Base-by-base conservation (phyloP, 2,113 vertebrate species). In the Gopherus flavomarginatus region DNA sequence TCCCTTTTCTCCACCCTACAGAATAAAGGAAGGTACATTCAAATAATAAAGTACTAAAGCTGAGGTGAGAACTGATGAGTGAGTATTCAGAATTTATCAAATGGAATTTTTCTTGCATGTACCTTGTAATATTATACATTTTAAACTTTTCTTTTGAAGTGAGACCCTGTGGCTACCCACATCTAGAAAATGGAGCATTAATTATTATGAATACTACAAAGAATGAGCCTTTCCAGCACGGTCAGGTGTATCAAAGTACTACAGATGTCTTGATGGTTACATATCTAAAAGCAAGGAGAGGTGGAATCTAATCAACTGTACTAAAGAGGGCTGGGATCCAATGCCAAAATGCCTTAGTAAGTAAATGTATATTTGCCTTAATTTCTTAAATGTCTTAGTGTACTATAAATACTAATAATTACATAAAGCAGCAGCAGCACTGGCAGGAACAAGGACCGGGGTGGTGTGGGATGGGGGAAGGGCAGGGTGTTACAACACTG, bases 281-380 rank as follows among this genome's bases (percentile, higher is more conserved):
- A 7, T 35, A n/a, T n/a, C 62, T n/a, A n/a, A n/a, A 69, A 69
- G 6, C 6, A 0, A 19, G 35, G 35, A 69, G 2, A 19, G 14
- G 7, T n/a, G 29, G 57, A 59, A 59, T 59, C 26, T 29, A 16
- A 31, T n/a, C 62, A 65, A 1, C 35, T 65, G 35, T 65, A n/a
- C 62, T 6, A 59, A 5, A 29, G 57, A 17, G 16, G 50, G 50
- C 50, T 52, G 50, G 50, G 50, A 52, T 52, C 50, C 50, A 52
- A 52, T 12, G 2, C 57, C 57, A 59, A 59, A 29, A 59, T 59
- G 57, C 57, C 57, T 59, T 59, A 29, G 26, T 29, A 59, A 59
- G 57, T 65, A 65, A 35, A 65, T 35, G 8, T 65, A 65, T 7
- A n/a, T 65, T 65, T n/a, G 2, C 6, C 17, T 65, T 59, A 59